Base-by-base conservation (phyloP, 2,113 vertebrate genomes). In the Misgurnus mizolepis region DNA sequence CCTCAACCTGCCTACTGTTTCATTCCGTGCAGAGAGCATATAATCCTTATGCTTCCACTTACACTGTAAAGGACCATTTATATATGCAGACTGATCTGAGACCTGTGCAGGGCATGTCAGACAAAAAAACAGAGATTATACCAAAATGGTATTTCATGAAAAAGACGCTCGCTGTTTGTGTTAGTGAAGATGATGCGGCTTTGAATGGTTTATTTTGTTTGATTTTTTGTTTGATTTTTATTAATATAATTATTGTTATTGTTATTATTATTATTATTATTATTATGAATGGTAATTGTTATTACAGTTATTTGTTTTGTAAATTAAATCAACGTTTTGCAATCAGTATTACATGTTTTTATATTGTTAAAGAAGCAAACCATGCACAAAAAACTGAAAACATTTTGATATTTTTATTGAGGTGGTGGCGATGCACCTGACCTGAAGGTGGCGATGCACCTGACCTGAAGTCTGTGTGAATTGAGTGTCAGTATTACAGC, bases 341-440 rank as follows among this genome's bases (percentile, higher is more conserved):
- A 88, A 81, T 86, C 78, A 84, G 86, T 88, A 87, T 83, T 87
- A 89, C 73, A 89, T 86, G 67, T 91, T 92, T 85, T 92, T 93
- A 88, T 91, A 89, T 88, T 88, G 81, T 83, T 83, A 83, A 83
- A 87, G 76, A 81, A 87, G 88, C 85, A 89, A 88, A 90, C 75
- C 50, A 83, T 87, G 84, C 78, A 86, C 74, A 79, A 85, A 87
- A 82, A 50, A 82, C 70, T 76, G 65, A 66, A 82, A 85, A 88
- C 43, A 61, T 88, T 85, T 88, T 93, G 90, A 91, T 95, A 95
- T 96, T 96, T 95, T 96, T 96, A 95, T 94, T 93, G 92, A 92
- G 91, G 91, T 84, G 91, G 85, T 88, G 90, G 69, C 81, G 85
- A 89, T 91, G 93, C 94, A n/a, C n/a, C n/a, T n/a, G n/a, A n/a